Conservation (phyloP, 2,797 vertebrate genomes). For the Hapalemur alaotrensis region DNA sequence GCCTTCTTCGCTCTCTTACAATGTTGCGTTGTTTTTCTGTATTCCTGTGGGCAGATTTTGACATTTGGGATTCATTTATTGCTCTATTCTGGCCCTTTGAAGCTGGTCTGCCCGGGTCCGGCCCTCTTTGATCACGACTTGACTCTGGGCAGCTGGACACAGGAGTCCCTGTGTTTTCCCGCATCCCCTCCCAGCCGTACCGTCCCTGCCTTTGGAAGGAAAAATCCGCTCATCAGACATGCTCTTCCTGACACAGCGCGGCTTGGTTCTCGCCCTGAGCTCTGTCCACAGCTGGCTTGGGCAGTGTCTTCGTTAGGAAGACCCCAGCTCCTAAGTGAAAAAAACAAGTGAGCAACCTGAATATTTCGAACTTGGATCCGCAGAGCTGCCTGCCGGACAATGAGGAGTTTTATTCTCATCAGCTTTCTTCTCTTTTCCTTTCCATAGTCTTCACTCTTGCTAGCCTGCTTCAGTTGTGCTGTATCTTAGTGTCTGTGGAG, state of each 20-base stretch:
- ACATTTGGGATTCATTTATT: background rate
- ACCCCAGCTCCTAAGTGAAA: background rate
- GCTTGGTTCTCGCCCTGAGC: background rate
- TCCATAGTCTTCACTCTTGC: background rate
- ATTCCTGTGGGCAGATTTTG: background rate
- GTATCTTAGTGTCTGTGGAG: background rate
- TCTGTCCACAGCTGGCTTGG: background rate
- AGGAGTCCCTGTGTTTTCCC: background rate
- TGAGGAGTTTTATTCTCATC: no score
- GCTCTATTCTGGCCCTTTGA: background rate
- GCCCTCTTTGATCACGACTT: background rate
- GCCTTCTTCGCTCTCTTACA: background rate
- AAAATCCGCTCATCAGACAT: background rate
- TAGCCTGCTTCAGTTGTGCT: background rate
- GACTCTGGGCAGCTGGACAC: background rate
- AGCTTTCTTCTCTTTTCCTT: background rate
- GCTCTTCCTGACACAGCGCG: background rate
- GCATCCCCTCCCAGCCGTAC: background rate
- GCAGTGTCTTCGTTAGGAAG: background rate
- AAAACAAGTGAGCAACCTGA: background rate
- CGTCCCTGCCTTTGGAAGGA: background rate
- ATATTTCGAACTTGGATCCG: background rate
- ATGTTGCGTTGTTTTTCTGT: background rate
- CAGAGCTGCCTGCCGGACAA: background rate
- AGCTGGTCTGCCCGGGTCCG: background rate